Conservation (phyloP, 2,888 invertebrate species). For the Nemoura dubitans region DNA sequence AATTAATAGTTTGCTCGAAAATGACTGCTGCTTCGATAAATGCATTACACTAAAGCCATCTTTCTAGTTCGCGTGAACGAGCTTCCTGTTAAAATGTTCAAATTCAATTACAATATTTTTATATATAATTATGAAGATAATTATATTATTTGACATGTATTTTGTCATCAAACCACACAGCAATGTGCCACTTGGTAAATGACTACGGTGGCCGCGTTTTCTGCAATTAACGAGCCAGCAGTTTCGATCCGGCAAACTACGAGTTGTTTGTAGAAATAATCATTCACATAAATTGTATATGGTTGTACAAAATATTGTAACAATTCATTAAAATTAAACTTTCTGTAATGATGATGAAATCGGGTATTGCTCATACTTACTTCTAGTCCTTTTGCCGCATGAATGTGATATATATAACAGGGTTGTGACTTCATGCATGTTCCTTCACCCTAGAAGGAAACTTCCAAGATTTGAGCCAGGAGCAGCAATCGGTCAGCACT, state of each 20-base stretch:
- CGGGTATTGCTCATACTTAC: too few species aligned
- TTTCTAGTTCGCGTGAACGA: not conserved
- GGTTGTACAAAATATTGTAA: constrained; percentile 63
- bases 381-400: too few species aligned
- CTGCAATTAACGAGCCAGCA: not conserved
- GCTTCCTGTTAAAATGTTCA: not conserved
- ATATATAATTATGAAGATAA: not conserved
- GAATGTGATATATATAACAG: too few species aligned
- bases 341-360: constrained; percentile 50
- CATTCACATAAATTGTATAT: constrained; percentile 59
- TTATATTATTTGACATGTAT: constrained; percentile 16
- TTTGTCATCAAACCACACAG: not conserved
- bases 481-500: too few species aligned
- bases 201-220: constrained; percentile 15
- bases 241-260: constrained; percentile 36
- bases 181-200: not conserved
- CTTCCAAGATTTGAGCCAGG: too few species aligned
- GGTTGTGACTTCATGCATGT: too few species aligned
- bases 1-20: not conserved
- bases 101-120: not conserved
- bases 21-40: not conserved
- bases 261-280: constrained; percentile 48
- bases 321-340: constrained; percentile 57
- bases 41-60: not conserved
- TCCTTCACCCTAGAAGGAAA: too few species aligned